These are phyloP conservation scores for Branchipolynoe longqiensis DNA, from an alignment of 2,888 invertebrate species.

Conservation along the genomic window DNA sequence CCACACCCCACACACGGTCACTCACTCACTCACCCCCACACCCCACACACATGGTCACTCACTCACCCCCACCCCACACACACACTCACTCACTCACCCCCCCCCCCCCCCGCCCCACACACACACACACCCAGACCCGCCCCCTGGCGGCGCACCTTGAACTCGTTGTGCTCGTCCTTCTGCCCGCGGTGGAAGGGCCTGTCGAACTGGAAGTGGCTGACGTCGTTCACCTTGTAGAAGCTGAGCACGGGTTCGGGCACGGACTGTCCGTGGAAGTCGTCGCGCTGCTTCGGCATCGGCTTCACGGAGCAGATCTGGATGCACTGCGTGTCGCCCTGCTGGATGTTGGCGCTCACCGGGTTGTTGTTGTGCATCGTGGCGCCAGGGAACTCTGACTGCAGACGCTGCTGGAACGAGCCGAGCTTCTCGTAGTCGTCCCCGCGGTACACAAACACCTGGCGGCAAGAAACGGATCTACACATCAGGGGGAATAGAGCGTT, in stretches of 20 bases:
- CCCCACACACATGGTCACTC: too few relatives aligned
- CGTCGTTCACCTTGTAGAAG: constrained; percentile 78
- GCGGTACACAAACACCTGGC: constrained; percentile 79
- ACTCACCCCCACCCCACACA: too few relatives aligned
- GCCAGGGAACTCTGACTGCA: constrained; percentile 76
- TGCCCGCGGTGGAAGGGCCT: constrained; percentile 85
- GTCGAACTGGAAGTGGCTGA: constrained; percentile 79
- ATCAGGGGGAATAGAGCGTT: constrained; percentile 16
- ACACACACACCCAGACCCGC: too few relatives aligned
- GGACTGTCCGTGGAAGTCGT: constrained; percentile 84
- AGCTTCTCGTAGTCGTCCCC: constrained; percentile 78
- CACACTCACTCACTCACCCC: too few relatives aligned
- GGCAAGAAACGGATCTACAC: constrained; percentile 80
- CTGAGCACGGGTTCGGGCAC: constrained; percentile 90
- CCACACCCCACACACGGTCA: too few relatives aligned
- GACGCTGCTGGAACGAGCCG: constrained; percentile 74
- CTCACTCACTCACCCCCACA: too few relatives aligned
- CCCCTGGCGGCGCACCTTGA: constrained; percentile 68
- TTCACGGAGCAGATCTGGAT: constrained; percentile 92
- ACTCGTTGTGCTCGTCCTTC: constrained; percentile 92
- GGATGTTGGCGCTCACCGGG: constrained; percentile 71
- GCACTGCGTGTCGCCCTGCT: constrained; percentile 61
- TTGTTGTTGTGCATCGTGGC: constrained; percentile 73
- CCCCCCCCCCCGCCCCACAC: too few relatives aligned
- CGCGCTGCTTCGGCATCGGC: constrained; percentile 88